Evolutionary conservation across 1,140 invertebrate species (phyloP), one percentile per base, ranked within the genome.

Genomic region (Paralvinella palmiformis): DNA sequence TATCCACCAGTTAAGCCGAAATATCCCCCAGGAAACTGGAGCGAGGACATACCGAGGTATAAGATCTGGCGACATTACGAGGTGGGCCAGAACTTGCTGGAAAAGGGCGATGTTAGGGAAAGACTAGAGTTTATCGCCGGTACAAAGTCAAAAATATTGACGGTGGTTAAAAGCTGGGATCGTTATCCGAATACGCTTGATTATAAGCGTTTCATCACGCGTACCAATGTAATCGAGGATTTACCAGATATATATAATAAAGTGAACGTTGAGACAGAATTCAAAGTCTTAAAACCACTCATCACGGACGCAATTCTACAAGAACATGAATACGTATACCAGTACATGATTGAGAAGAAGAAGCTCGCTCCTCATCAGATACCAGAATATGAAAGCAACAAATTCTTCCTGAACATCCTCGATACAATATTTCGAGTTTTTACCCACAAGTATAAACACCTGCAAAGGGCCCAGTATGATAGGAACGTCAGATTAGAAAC

Each of bases 21-120:
- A 65, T 75, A 63, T 65, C 75, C 75, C 0, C 64, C 70, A 0
- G 75, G 75, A 20, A 63, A 36, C 48, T 76, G 75, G 75, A 70
- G 70, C 5, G n/a, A n/a, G n/a, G 53, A 65, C n/a, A 71, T 73
- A 68, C 44, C 52, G 3, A 57, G 58, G 10, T 37, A 63, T 31
- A 50, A 64, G 10, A 70, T 71, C 7, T 76, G 75, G 75, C 13
- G 50, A 24, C 68, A 69, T 59, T 59, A 71, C 32, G 62, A 65
- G 15, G 4, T 61, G 10, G 45, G 48, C 22, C 37, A 69, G 17
- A 48, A 68, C 17, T 67, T 31, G 13, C 35, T 65, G 3, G 27
- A 31, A 13, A 50, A 68, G 10, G 37, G 53, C 1, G 60, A 61
- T 35, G 61, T 61, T 1, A 61, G 58, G 58, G 66, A 69, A 32